Evolutionary conservation across 2,797 vertebrate species (phyloP).

Genomic region (Macroramphosus scolopax): DNA sequence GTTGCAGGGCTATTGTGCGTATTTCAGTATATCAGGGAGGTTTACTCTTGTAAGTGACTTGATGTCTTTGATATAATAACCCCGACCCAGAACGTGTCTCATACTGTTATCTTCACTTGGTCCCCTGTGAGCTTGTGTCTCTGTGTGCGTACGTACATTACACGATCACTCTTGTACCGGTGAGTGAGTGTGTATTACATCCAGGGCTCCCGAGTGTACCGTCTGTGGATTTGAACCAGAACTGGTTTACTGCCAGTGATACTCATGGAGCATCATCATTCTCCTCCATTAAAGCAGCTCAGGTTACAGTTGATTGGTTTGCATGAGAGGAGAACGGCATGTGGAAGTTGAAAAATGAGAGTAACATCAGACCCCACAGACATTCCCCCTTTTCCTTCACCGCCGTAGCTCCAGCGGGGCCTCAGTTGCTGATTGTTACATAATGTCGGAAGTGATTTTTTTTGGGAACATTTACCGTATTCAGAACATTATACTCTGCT

Average conservation of each 20-base stretch:
- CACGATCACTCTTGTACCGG: not conserved
- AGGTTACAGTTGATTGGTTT: conserved; percentile 71
- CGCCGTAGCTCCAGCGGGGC: conserved; percentile 15
- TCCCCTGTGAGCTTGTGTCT: conserved; percentile 15
- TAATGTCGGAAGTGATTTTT: too few relatives aligned
- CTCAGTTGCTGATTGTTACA: too few relatives aligned
- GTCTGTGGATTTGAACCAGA: conserved; percentile 22
- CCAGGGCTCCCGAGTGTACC: conserved; percentile 12
- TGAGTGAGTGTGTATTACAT: conserved; percentile 6
- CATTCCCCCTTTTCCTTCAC: conserved; percentile 35
- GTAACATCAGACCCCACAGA: conserved; percentile 36
- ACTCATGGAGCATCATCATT: conserved; percentile 52
- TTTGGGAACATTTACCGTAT: too few relatives aligned
- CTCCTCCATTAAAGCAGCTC: conserved; percentile 62
- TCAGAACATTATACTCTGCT: too few relatives aligned
- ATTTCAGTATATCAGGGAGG: conserved; percentile 18
- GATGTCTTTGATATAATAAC: conserved; percentile 57
- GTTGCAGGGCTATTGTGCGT: conserved; percentile 19
- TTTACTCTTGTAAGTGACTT: conserved; percentile 46
- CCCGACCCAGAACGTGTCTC: conserved; percentile 46
- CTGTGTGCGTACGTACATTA: conserved; percentile 3
- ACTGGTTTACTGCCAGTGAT: conserved; percentile 59
- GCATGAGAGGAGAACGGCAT: conserved; percentile 46
- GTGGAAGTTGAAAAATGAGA: conserved; percentile 44
- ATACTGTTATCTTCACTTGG: conserved; percentile 57